Evolutionary conservation across 2,797 vertebrate species (phyloP).

Genomic region (Phaenicophaeus curvirostris): DNA sequence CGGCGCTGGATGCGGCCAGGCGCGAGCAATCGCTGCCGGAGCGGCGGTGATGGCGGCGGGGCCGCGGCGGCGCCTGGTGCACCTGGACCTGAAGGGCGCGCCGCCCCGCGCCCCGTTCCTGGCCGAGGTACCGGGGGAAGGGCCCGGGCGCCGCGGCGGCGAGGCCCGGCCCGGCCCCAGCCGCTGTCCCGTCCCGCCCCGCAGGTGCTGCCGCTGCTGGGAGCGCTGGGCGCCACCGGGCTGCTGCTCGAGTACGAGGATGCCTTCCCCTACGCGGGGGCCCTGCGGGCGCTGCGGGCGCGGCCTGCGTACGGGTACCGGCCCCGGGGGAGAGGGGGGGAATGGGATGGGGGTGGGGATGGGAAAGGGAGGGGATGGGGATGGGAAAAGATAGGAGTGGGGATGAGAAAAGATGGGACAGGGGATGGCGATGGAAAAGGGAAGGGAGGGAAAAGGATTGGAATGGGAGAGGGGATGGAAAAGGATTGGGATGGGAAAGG

Average conservation of each 20-base stretch:
- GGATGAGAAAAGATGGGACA: too few relatives aligned
- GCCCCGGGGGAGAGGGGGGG: too few relatives aligned
- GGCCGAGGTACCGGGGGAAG: slow-evolving; percentile 77
- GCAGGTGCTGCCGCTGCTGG: slow-evolving; percentile 89
- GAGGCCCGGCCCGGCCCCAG: neutral
- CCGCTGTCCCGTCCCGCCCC: neutral
- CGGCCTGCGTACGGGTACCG: slow-evolving; percentile 87
- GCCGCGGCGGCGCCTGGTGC: neutral
- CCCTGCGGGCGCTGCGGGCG: slow-evolving; percentile 82
- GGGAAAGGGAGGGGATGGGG: too few relatives aligned
- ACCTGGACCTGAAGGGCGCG: slow-evolving; percentile 48
- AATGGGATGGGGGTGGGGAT: too few relatives aligned
- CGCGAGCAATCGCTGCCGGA: neutral
- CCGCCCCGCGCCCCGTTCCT: slow-evolving; percentile 54
- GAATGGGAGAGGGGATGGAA: too few relatives aligned
- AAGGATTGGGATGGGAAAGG: too few relatives aligned
- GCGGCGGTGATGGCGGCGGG: neutral
- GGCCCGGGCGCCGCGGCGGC: too few relatives aligned
- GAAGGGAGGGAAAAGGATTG: too few relatives aligned
- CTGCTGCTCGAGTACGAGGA: slow-evolving; percentile 95
- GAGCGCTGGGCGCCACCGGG: slow-evolving; percentile 85
- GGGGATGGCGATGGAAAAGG: too few relatives aligned
- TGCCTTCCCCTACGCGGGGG: slow-evolving; percentile 90
- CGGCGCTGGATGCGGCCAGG: too few relatives aligned
- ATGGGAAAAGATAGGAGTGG: too few relatives aligned